Evolutionary conservation across 2,797 vertebrate species (phyloP).

Genomic region (Sciurus carolinensis): DNA sequence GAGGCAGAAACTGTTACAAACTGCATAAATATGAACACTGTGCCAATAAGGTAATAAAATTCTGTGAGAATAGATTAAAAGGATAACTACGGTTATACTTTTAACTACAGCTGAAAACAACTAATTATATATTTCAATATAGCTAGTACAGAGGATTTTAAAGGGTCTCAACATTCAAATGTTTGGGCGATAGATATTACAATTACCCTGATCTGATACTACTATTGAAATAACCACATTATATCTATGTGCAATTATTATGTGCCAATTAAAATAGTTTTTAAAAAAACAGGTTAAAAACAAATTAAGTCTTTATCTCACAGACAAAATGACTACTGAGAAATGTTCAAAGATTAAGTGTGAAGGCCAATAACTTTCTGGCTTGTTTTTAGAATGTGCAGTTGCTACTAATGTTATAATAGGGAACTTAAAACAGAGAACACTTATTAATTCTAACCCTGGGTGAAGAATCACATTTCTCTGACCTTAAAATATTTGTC

Average conservation of each 20-base stretch:
- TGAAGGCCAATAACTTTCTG: conserved; percentile 62
- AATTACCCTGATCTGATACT: neutral
- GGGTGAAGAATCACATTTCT: conserved; percentile 65
- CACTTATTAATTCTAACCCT: conserved; percentile 26
- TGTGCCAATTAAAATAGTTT: neutral
- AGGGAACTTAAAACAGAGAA: conserved; percentile 50
- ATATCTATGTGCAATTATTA: neutral
- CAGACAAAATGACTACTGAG: conserved; percentile 32
- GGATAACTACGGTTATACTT: neutral
- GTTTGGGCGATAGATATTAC: neutral
- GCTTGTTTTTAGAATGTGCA: conserved; percentile 64
- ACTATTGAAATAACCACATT: neutral
- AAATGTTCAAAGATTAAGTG: conserved; percentile 65
- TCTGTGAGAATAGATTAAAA: conserved; percentile 43
- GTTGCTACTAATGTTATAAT: conserved; percentile 68
- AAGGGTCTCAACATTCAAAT: neutral
- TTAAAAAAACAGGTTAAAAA: conserved; percentile 42
- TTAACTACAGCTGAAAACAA: neutral
- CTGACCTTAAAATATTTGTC: conserved; percentile 28
- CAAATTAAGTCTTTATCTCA: conserved; percentile 32
- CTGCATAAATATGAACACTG: conserved; percentile 27
- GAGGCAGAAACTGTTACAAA: conserved; percentile 11
- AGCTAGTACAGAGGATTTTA: neutral
- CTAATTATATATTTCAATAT: neutral
- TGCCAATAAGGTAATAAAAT: conserved; percentile 33